A percentile compares a stretch with the other conserved stretches of the same genome.
These are phyloP conservation scores for Drosophila pachea DNA, from an alignment of 1,140 invertebrate genomes.

Conservation along the genomic window DNA sequence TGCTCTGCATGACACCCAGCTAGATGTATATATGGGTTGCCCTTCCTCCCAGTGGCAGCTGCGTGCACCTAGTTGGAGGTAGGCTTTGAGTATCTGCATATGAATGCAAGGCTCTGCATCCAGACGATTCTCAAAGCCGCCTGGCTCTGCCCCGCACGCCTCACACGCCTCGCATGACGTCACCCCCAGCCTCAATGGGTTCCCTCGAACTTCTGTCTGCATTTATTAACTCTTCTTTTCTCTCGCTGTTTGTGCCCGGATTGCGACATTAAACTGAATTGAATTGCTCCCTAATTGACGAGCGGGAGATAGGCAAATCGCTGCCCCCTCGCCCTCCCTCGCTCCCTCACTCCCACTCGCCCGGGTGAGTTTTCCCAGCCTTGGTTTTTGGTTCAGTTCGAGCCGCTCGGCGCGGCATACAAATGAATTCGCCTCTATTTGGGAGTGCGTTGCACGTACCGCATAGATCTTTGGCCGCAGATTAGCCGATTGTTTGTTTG, in stretches of 20 bases:
- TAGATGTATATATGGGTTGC: too few relatives aligned
- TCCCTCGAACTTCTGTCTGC: slow-evolving; percentile 1
- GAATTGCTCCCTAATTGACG: slow-evolving; percentile 15
- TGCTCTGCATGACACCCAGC: too few relatives aligned
- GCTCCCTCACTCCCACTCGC: not conserved
- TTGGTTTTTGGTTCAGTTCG: slow-evolving; percentile 22
- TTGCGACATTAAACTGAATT: slow-evolving; percentile 21
- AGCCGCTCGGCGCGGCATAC: slow-evolving; percentile 52
- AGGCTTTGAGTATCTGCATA: too few relatives aligned
- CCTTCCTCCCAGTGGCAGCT: too few relatives aligned
- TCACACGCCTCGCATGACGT: too few relatives aligned
- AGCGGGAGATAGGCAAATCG: slow-evolving; percentile 19
- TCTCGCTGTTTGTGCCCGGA: slow-evolving; percentile 11
- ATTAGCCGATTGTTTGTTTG: slow-evolving; percentile 57
- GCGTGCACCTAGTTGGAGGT: too few relatives aligned
- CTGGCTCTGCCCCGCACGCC: too few relatives aligned
- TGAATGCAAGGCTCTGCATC: too few relatives aligned
- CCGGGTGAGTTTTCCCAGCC: slow-evolving; percentile 6
- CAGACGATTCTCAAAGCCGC: too few relatives aligned
- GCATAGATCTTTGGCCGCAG: slow-evolving; percentile 45
- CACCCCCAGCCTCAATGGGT: too few relatives aligned
- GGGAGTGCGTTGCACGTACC: slow-evolving; percentile 49
- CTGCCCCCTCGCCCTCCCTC: not conserved
- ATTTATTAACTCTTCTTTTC: slow-evolving; percentile 24
- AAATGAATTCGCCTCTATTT: slow-evolving; percentile 61